Evolutionary conservation across 2,888 invertebrate genomes (phyloP), one percentile per base, ranked within the genome.

Genomic region (Neocrepidodera transversa): DNA sequence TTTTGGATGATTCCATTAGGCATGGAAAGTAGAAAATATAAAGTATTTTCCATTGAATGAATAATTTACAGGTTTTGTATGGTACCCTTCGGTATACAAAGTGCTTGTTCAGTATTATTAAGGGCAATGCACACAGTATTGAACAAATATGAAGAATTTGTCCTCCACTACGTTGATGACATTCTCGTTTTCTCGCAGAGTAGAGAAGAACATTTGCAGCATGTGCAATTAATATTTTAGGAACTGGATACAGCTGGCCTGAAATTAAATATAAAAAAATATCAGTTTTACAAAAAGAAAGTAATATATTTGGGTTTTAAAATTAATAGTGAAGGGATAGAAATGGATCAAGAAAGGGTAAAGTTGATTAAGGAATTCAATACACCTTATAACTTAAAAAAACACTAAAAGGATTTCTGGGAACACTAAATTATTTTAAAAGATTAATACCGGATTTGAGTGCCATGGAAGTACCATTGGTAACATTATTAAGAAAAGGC

Each of bases 281-380:
- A 10, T 28, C 28, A 28, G 10, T 28, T 28, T 8, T 1, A 52
- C 60, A 0, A 75, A 74, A 42, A 28, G 2, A 10, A 53, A 17
- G 61, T 76, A 1, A 65, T 72, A 11, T 76, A 69, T 50, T 57
- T 75, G 0, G 75, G 74, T 63, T 73, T 35, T 16, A n/a, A 16
- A 18, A 36, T 59, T 8, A 67, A 65, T 4, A 52, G 32, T 8
- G 20, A 62, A 0, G 71, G 71, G 2, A 10, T 28, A 10, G 2
- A 10, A 8, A 6, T 28, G 28, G 10, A 28, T 8, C 7, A 3
- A 28, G 2, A 28, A 10, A 28, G 28, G 10, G 10, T 28, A 6
- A 28, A 28, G 8, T 8, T 4, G 2, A 28, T 28, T 8, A 3
- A 4, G 10, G 28, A 28, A 2, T 28, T 2, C 10, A 28, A 6